Evolutionary conservation across 2,113 vertebrate species (phyloP).

Genomic region (Patagioenas fasciata): DNA sequence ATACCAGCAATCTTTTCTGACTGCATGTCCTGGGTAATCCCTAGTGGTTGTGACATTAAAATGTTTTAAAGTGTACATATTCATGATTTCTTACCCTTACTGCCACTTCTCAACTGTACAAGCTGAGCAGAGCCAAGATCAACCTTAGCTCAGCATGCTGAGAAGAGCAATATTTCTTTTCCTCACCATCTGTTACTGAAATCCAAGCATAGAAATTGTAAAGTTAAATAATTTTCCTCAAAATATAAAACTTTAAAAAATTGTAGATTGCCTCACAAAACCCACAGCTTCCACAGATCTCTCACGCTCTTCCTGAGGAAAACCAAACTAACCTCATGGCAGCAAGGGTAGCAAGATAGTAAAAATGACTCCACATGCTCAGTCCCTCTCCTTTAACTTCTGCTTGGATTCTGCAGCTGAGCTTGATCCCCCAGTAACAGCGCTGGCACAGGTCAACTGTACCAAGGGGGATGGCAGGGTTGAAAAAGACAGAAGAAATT

Average conservation of each 20-base stretch:
- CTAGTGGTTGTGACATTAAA: background rate
- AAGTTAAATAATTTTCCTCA: background rate
- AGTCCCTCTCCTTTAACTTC: background rate
- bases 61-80: background rate
- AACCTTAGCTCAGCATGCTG: background rate
- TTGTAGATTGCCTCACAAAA: background rate
- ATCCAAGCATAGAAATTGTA: background rate
- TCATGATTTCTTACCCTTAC: background rate
- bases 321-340: background rate
- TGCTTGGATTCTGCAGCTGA: background rate
- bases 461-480: background rate
- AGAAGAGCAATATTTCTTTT: background rate
- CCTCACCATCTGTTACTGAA: background rate
- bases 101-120: background rate
- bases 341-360: background rate
- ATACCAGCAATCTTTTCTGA: background rate
- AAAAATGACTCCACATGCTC: accelerated
- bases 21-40: background rate
- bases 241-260: background rate
- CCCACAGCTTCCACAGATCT: background rate
- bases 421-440: background rate
- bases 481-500: background rate
- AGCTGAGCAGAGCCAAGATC: background rate
- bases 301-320: background rate
- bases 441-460: background rate